Evolutionary conservation across 2,113 vertebrate genomes (phyloP), one percentile per base, ranked within the genome.

Genomic region (Periophthalmodon schlosseri): DNA sequence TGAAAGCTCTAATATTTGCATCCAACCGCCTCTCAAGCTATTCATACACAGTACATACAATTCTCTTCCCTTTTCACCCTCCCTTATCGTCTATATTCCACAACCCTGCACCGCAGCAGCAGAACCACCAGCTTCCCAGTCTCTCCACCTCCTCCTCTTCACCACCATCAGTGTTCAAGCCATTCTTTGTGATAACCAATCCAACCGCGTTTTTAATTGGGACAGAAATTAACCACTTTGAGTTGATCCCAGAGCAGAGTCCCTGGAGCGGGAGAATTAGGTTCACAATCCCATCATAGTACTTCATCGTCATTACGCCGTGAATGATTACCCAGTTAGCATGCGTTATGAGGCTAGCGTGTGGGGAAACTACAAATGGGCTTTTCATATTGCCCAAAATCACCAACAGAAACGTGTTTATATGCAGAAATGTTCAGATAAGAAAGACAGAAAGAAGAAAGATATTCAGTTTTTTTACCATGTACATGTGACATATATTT

Each of bases 181-280:
- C 39, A 20, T n/a, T 47, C 58, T 54, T 52, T 21, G 39, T 73
- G 73, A 67, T 90, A 74, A 50, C 39, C 84, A 74, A 85, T 86
- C 73, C 77, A 74, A 73, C 73, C 68, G 70, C 72, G 47, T 78
- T 71, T 86, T 72, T 68, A 73, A 84, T 82, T 83, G 74, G 2
- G 50, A 52, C 57, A 68, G 77, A 81, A 77, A 47, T 85, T 79
- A 85, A 82, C 83, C 89, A 85, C 85, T 90, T 91, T 80, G 56
- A 66, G 50, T 75, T 84, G 82, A 85, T 89, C 86, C 77, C 47
- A 0, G 84, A 78, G 66, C 64, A 60, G 5, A 4, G 12, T 84
- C 85, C 80, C 86, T 15, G 90, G 78, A 66, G 39, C 61, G 34
- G 70, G 21, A 77, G 79, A 86, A 88, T 75, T 61, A 58, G 67